phyloP scores from a whole-genome alignment of 2,113 vertebrate genomes.

The Geococcyx californianus region DNA sequence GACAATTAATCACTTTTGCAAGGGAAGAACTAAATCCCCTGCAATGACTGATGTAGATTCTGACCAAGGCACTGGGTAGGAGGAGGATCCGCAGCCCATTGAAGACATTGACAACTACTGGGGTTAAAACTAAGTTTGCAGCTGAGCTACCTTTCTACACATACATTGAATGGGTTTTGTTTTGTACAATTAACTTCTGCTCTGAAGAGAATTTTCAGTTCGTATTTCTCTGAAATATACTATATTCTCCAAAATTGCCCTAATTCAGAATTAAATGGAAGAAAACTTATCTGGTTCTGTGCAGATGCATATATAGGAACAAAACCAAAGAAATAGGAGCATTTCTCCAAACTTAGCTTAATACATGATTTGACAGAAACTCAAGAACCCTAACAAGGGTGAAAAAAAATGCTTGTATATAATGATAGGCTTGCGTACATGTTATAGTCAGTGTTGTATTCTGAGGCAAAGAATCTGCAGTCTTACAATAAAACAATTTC shows the following conservation, averaged over 20 bases:
- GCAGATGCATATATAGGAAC: neutral
- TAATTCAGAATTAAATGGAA: neutral
- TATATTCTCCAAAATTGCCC: neutral
- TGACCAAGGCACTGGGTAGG: neutral
- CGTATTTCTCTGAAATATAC: neutral
- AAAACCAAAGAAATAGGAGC: neutral
- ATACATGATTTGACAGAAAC: neutral
- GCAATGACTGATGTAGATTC: neutral
- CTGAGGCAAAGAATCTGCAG: neutral
- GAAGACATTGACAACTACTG: neutral
- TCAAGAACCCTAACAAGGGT: neutral
- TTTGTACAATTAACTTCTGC: neutral
- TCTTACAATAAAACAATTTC: neutral
- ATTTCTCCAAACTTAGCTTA: neutral
- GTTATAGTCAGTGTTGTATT: neutral
- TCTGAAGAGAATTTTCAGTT: neutral
- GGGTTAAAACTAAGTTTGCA: neutral
- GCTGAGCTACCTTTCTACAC: neutral
- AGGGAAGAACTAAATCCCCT: neutral
- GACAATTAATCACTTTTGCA: neutral
- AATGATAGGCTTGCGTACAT: neutral
- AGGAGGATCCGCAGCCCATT: neutral
- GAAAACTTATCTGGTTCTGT: neutral
- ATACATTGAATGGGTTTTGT: neutral
- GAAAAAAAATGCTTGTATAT: neutral